Evolutionary conservation across 92 coral and sea anemone species (phyloP).

Genomic region (Diadumene lineata): DNA sequence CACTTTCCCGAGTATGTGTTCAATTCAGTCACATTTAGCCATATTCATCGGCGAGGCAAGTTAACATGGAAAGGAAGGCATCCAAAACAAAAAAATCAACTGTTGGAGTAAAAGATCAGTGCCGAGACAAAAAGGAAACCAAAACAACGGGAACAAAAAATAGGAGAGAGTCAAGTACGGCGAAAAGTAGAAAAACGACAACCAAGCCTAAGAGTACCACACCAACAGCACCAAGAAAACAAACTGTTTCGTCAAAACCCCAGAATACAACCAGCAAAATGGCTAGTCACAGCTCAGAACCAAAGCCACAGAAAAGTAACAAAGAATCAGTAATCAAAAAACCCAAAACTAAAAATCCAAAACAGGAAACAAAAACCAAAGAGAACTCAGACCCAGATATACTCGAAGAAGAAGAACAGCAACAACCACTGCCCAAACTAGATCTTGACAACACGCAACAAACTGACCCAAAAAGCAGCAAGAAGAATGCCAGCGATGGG

Average conservation of each 20-base stretch:
- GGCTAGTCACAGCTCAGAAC: not conserved
- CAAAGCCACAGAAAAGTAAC: not conserved
- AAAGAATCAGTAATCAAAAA: not conserved
- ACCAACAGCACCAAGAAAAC: not conserved
- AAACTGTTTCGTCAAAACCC: not conserved
- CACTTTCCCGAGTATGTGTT: too few species aligned
- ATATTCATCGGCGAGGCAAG: too few species aligned
- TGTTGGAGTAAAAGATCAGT: not conserved
- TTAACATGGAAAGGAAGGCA: not conserved
- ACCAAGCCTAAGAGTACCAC: not conserved
- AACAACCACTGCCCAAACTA: not conserved
- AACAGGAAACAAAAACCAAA: not conserved
- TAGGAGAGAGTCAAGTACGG: not conserved
- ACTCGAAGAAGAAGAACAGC: not conserved
- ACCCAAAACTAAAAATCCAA: not conserved
- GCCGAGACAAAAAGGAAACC: not conserved
- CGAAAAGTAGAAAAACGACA: not conserved
- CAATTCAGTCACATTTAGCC: too few species aligned
- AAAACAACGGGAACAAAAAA: not conserved
- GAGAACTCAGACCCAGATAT: not conserved
- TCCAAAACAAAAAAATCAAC: not conserved
- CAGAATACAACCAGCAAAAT: not conserved
- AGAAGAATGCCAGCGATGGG: not conserved
- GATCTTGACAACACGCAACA: too few species aligned
- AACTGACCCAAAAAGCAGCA: not conserved